Evolutionary conservation across 2,888 invertebrate species (phyloP).

Genomic region (Craniophora ligustri): DNA sequence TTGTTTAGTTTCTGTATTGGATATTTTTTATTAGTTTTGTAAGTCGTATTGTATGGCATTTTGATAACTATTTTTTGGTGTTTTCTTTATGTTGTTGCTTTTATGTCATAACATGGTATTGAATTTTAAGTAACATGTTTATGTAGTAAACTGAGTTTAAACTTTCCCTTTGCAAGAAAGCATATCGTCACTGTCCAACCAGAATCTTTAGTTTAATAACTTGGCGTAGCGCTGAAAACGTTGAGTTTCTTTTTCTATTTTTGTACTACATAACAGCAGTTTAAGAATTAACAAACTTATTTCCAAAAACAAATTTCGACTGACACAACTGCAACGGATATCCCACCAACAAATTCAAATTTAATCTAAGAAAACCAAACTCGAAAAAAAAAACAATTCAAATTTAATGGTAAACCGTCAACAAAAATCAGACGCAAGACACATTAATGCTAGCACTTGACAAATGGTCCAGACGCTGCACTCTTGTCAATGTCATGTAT

Average conservation of each 20-base stretch:
- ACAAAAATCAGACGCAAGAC: constrained; percentile 64
- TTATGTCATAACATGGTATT: constrained; percentile 11
- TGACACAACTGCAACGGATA: too few species aligned
- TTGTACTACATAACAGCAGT: too few species aligned
- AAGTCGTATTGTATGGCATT: constrained; percentile 31
- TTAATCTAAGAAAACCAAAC: constrained; percentile 31
- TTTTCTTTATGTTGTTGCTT: constrained; percentile 26
- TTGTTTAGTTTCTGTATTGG: constrained; percentile 52
- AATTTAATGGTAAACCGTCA: constrained; percentile 31
- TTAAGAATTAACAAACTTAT: too few species aligned
- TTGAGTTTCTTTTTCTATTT: too few species aligned
- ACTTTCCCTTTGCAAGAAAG: too few species aligned
- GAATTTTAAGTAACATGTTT: constrained; percentile 14
- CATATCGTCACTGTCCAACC: too few species aligned
- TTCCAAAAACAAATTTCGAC: too few species aligned
- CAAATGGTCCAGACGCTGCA: constrained; percentile 80
- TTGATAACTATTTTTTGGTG: constrained; percentile 28
- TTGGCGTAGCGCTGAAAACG: too few species aligned
- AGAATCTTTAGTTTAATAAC: too few species aligned
- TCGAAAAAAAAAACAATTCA: constrained; percentile 33
- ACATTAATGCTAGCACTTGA: constrained; percentile 74
- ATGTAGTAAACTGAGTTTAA: too few species aligned
- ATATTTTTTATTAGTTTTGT: constrained; percentile 33
- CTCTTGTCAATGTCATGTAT: constrained; percentile 71
- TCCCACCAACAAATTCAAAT: background rate